Evolutionary conservation across 2,888 invertebrate species (phyloP).

Genomic region (Augochlorella aurata): DNA sequence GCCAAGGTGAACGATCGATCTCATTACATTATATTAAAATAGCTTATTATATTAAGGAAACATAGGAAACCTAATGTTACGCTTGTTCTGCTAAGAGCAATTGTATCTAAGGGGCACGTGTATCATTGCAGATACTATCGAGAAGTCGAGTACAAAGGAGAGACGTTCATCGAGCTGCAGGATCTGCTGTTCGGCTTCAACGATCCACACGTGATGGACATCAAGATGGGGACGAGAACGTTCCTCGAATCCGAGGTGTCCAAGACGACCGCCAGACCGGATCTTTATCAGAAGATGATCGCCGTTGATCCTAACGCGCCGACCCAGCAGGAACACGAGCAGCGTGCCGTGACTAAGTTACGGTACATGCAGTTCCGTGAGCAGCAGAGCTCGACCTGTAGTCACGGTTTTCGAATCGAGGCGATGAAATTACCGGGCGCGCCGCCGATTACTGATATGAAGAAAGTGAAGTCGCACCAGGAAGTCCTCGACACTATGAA

Average conservation of each 20-base stretch:
- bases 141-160: conserved; percentile 90
- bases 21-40: no score
- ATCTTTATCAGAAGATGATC: conserved; percentile 98
- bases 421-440: conserved; percentile 94
- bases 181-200: conserved; percentile 95
- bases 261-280: conserved; percentile 91
- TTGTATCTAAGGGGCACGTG: no score
- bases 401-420: conserved; percentile 97
- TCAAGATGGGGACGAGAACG: conserved; percentile 98
- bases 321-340: conserved; percentile 90
- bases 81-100: no score
- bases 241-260: conserved; percentile 97
- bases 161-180: conserved; percentile 96
- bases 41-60: no score
- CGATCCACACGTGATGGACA: conserved; percentile 97
- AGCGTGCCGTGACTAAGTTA: conserved; percentile 95
- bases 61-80: no score
- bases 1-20: conserved; percentile 83
- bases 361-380: conserved; percentile 98
- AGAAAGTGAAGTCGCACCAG: conserved; percentile 90
- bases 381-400: conserved; percentile 94
- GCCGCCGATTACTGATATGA: conserved; percentile 92
- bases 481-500: conserved; percentile 90
- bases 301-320: conserved; percentile 94
- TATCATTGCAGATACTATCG: conserved; percentile 86